Percentiles rank a stretch among this genome's conserved stretches.
Evolutionary conservation across 2,888 invertebrate species (phyloP).

Genomic region (Trachelus tabidus): DNA sequence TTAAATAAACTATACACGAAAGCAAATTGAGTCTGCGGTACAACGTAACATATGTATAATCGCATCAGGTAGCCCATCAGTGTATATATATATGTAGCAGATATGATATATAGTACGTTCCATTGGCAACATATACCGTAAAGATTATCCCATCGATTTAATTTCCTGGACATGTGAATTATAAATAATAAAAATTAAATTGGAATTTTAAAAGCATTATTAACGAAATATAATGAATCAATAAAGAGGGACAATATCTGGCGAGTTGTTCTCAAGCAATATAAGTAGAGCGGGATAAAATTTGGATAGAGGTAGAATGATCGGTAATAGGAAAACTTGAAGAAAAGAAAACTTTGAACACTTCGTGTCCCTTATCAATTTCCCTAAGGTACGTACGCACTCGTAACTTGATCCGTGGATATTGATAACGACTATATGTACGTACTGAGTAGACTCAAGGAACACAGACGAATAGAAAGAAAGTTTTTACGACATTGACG

Average conservation of each 20-base stretch:
- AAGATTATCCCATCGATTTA: background rate
- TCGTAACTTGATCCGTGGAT: background rate
- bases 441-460: background rate
- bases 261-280: background rate
- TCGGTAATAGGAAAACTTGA: background rate
- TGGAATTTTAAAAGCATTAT: background rate
- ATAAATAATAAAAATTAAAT: background rate
- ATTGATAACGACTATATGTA: background rate
- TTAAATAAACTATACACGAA: background rate
- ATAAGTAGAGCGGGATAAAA: background rate
- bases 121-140: background rate
- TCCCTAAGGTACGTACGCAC: background rate
- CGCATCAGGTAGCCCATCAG: too few species aligned
- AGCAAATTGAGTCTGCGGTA: background rate
- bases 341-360: background rate
- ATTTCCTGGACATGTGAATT: background rate
- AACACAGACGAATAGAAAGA: background rate
- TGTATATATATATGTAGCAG: too few species aligned
- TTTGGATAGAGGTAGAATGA: background rate
- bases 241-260: background rate
- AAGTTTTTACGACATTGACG: background rate
- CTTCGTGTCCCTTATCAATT: background rate
- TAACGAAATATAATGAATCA: background rate
- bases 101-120: too few species aligned
- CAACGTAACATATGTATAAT: too few species aligned